A percentile compares a stretch with the other conserved stretches of the same genome.
These are phyloP conservation scores for Hemiprocne comata DNA, from an alignment of 2,113 vertebrate genomes.

Conservation along the genomic window DNA sequence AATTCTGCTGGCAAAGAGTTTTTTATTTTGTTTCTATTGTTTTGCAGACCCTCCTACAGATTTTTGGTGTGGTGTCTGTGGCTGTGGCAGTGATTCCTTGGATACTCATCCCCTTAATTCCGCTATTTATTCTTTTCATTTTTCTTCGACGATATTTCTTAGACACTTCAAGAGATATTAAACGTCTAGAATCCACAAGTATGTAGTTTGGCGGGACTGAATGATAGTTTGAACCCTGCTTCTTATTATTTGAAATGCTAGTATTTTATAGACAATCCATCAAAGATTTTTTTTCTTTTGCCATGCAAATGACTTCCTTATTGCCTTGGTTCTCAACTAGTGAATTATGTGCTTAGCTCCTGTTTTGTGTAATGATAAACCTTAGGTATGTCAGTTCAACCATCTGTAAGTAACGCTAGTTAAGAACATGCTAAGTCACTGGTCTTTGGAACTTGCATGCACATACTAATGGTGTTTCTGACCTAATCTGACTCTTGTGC, in stretches of 20 bases:
- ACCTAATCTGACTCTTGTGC: neutral
- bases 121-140: conserved; percentile 84
- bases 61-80: conserved; percentile 84
- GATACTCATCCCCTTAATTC: conserved; percentile 84
- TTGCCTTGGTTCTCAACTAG: neutral
- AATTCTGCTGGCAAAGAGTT: conserved; percentile 23
- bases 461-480: neutral
- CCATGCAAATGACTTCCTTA: conserved; percentile 27
- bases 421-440: neutral
- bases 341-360: neutral
- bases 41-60: conserved; percentile 85
- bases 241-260: neutral
- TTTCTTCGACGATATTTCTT: conserved; percentile 88
- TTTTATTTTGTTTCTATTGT: conserved; percentile 50
- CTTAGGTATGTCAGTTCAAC: neutral
- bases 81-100: conserved; percentile 87
- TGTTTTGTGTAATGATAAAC: neutral
- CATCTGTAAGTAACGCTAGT: neutral
- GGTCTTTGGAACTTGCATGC: neutral
- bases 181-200: conserved; percentile 90
- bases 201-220: conserved; percentile 48
- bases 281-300: neutral
- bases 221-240: neutral
- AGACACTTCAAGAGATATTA: conserved; percentile 88
- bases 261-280: neutral